These are phyloP conservation scores for Heteractis magnifica DNA, from an alignment of 92 coral and sea anemone species.

Conservation along the genomic window DNA sequence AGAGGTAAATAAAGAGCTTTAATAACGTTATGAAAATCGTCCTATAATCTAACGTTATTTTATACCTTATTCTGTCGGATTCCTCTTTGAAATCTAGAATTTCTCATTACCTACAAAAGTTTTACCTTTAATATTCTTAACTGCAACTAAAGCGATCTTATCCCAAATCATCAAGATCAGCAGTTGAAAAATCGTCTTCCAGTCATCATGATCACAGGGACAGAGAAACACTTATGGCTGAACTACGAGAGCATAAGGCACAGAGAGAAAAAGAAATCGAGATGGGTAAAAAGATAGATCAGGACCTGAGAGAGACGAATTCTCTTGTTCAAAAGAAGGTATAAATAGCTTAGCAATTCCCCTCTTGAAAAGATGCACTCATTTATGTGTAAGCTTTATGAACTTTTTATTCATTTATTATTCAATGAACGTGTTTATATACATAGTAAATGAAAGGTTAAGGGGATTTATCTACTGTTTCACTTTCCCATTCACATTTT, in stretches of 20 bases:
- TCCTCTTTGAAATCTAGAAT: neutral
- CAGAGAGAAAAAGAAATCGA: conserved; percentile 71
- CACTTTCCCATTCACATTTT: neutral
- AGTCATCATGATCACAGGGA: conserved; percentile 30
- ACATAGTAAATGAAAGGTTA: neutral
- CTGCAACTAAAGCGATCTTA: neutral
- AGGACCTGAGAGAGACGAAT: conserved; percentile 68
- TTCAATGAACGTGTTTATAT: neutral
- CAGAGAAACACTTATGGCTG: conserved; percentile 61
- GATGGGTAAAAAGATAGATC: conserved; percentile 72
- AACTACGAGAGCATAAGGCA: conserved; percentile 55
- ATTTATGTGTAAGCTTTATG: neutral
- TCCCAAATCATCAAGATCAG: conserved; percentile 18
- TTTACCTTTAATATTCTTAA: neutral
- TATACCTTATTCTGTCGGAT: neutral
- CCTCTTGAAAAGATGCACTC: neutral
- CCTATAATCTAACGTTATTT: neutral
- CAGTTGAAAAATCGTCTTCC: neutral
- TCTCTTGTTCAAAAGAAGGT: conserved; percentile 79
- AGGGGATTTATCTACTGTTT: neutral
- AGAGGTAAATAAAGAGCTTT: neutral
- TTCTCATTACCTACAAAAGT: neutral
- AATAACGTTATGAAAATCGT: neutral
- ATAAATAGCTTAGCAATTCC: neutral
- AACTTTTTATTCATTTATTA: neutral